A percentile compares a stretch with the other conserved stretches of the same genome.
Conservation (phyloP, 1,140 invertebrate species). For the Rhynchophorus ferrugineus region DNA sequence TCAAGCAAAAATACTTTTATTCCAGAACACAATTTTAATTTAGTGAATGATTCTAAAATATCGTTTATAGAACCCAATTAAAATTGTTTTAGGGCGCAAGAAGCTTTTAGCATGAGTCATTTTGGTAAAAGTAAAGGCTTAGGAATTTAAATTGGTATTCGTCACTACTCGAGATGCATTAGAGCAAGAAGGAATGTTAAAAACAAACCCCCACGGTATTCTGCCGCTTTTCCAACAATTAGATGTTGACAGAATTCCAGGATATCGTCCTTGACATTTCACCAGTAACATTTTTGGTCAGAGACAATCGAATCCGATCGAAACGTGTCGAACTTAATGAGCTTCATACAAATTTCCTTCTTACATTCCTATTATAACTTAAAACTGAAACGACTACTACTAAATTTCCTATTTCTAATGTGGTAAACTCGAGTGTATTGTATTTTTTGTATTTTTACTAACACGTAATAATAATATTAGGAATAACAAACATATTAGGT, state of each 20-base stretch:
- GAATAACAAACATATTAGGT: too few relatives aligned
- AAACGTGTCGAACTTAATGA: too few relatives aligned
- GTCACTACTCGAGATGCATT: conserved; percentile 36
- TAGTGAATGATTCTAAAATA: conserved; percentile 23
- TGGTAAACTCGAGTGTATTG: too few relatives aligned
- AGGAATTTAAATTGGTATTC: conserved; percentile 41
- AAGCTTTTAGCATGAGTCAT: conserved; percentile 32
- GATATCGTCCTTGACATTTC: not conserved
- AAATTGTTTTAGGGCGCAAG: conserved; percentile 34
- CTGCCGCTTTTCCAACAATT: not conserved
- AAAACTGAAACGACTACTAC: too few relatives aligned
- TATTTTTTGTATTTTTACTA: too few relatives aligned
- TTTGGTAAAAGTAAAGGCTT: conserved; percentile 32
- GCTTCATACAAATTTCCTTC: too few relatives aligned
- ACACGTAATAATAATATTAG: too few relatives aligned
- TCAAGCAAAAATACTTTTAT: too few relatives aligned
- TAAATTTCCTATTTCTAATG: too few relatives aligned
- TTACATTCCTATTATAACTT: too few relatives aligned
- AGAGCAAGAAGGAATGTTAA: conserved; percentile 28
- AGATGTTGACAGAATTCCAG: not conserved
- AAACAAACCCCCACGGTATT: conserved; percentile 25
- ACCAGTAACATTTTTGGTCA: too few relatives aligned
- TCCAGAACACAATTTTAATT: conserved; percentile 18
- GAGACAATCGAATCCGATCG: too few relatives aligned
- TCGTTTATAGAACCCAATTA: conserved; percentile 34